Evolutionary conservation across 1,140 invertebrate species (phyloP).

Genomic region (Mesaphorura yosii): DNA sequence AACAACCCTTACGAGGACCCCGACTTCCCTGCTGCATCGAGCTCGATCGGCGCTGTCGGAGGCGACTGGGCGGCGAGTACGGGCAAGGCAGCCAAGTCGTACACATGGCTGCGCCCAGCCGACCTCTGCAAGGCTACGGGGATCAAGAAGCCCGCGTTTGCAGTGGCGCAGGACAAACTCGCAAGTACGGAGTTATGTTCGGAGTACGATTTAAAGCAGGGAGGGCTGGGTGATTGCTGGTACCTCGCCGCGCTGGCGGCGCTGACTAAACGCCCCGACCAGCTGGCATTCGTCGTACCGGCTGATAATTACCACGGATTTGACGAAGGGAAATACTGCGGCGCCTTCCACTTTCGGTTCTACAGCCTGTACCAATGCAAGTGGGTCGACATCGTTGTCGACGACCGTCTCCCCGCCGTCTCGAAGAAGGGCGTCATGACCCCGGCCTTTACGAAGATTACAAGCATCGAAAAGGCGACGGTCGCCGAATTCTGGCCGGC

Average conservation of each 20-base stretch:
- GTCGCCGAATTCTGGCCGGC: neutral
- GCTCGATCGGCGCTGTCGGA: neutral
- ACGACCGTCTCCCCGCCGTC: neutral
- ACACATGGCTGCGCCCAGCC: neutral
- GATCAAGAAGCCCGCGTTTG: neutral
- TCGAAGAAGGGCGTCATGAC: neutral
- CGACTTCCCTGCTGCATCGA: neutral
- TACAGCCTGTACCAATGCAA: neutral
- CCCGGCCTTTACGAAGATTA: neutral
- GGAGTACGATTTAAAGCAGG: neutral
- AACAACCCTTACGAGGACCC: neutral
- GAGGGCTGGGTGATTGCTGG: neutral
- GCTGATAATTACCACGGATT: neutral
- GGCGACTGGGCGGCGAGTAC: neutral
- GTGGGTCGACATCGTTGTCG: neutral
- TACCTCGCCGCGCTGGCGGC: neutral
- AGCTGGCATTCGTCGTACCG: neutral
- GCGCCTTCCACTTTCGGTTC: neutral
- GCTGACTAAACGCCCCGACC: neutral
- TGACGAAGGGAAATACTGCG: neutral
- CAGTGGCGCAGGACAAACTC: neutral
- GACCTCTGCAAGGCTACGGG: neutral
- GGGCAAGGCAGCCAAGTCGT: neutral
- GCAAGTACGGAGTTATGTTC: neutral
- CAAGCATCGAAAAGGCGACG: neutral